phyloP scores from a whole-genome alignment of 2,888 invertebrate genomes.

The Hyppa rectilinea region DNA sequence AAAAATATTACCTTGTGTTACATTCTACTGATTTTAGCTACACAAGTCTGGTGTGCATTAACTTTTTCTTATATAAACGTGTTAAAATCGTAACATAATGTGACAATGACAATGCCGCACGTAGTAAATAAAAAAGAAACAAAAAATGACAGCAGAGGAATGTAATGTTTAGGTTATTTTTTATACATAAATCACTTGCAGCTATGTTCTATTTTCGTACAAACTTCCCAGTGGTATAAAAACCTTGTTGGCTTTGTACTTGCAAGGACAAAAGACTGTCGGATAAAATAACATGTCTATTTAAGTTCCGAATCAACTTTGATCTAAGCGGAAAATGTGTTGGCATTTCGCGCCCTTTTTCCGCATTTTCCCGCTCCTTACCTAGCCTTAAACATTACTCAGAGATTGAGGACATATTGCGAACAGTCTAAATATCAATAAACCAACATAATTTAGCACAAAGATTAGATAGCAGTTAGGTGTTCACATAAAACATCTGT shows the following conservation, averaged over 20 bases:
- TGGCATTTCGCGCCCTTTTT: background rate
- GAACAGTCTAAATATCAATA: slow-evolving; percentile 23
- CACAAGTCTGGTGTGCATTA: background rate
- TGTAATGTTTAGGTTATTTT: slow-evolving; percentile 6
- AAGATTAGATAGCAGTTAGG: slow-evolving; percentile 43
- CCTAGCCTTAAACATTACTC: background rate
- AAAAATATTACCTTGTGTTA: background rate
- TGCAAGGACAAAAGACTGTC: slow-evolving; percentile 7
- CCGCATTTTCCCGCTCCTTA: background rate
- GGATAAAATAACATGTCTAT: slow-evolving; percentile 7
- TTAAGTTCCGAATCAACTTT: background rate
- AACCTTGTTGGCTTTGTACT: slow-evolving; percentile 1
- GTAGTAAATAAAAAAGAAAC: slow-evolving; percentile 7
- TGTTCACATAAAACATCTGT: slow-evolving; percentile 41
- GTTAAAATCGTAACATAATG: slow-evolving; percentile 1
- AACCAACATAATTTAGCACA: slow-evolving; percentile 40
- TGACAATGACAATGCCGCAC: background rate
- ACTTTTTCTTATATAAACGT: background rate
- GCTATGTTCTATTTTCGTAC: slow-evolving; percentile 20
- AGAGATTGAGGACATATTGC: background rate
- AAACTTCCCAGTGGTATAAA: background rate
- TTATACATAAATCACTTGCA: slow-evolving; percentile 3
- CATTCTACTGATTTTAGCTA: background rate
- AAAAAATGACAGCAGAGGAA: slow-evolving; percentile 11
- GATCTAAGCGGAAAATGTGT: background rate